Percentiles rank a stretch among this genome's conserved stretches.
Conservation (phyloP, 1,140 invertebrate species). For the Theocolax elegans region DNA sequence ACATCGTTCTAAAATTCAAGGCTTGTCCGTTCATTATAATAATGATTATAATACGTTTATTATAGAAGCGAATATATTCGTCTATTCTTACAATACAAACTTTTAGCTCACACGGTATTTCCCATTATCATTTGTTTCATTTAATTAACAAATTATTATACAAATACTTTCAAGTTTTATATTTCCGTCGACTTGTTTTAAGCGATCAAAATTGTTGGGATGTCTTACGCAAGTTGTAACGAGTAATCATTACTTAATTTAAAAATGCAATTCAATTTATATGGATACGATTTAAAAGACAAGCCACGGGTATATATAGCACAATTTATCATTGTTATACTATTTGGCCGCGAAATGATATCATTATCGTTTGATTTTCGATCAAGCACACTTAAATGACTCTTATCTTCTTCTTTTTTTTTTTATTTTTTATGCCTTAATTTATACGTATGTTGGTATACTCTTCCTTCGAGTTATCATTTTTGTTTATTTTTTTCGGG, state of each 20-base stretch:
- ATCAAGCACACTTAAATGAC: constrained; percentile 25
- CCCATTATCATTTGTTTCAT: too few species aligned
- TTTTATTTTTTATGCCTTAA: neutral
- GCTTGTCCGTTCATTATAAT: constrained; percentile 9
- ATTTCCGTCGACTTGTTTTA: neutral
- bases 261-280: too few species aligned
- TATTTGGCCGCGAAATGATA: constrained; percentile 31
- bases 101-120: too few species aligned
- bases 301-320: constrained; percentile 6
- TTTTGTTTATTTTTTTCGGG: too few species aligned
- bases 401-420: constrained; percentile 4
- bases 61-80: neutral
- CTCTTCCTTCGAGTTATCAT: constrained; percentile 22
- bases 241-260: too few species aligned
- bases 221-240: neutral
- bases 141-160: constrained; percentile 13
- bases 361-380: neutral
- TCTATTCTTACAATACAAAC: too few species aligned
- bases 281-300: neutral
- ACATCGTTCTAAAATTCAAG: constrained; percentile 18
- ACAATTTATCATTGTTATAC: constrained; percentile 12
- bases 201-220: neutral
- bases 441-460: constrained; percentile 39
- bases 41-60: neutral
- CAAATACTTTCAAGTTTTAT: constrained; percentile 37